Evolutionary conservation across 2,888 invertebrate species (phyloP).

Genomic region (Ichneumoninae sp.): DNA sequence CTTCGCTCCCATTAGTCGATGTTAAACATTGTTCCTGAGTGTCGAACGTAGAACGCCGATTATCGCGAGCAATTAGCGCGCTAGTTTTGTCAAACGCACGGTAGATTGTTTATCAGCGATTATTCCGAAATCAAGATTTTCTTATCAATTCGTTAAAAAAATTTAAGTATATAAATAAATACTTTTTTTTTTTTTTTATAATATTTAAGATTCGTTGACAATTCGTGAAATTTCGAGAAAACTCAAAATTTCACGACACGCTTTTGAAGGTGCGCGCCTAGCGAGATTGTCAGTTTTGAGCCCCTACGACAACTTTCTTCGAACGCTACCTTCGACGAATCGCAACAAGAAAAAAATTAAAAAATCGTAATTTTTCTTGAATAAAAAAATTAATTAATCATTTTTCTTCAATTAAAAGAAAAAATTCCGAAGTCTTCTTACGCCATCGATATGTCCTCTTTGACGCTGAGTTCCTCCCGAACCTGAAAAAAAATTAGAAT

Average conservation of each 20-base stretch:
- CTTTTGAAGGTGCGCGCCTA: constrained; percentile 71
- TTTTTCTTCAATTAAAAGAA: background rate
- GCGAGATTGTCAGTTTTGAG: constrained; percentile 79
- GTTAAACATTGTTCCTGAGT: constrained; percentile 46
- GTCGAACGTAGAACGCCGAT: constrained; percentile 37
- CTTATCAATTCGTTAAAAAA: background rate
- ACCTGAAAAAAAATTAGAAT: background rate
- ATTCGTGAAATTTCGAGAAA: constrained; percentile 34
- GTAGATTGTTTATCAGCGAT: constrained; percentile 64
- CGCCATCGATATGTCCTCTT: background rate
- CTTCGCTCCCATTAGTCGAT: constrained; percentile 41
- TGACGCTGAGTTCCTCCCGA: background rate
- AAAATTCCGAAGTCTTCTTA: background rate
- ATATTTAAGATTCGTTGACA: constrained; percentile 40
- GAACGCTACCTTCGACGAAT: constrained; percentile 69
- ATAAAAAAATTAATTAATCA: background rate
- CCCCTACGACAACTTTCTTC: constrained; percentile 79
- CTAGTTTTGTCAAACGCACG: constrained; percentile 42
- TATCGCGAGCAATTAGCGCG: constrained; percentile 32
- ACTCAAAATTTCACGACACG: background rate
- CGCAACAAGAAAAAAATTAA: background rate
- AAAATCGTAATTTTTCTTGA: background rate
- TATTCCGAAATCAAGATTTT: constrained; percentile 51
- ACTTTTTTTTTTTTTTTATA: background rate
- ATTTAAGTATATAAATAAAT: too few species aligned